Evolutionary conservation across 2,888 invertebrate species (phyloP), one percentile per base, ranked within the genome.

Genomic region (Mythimna ferrago): DNA sequence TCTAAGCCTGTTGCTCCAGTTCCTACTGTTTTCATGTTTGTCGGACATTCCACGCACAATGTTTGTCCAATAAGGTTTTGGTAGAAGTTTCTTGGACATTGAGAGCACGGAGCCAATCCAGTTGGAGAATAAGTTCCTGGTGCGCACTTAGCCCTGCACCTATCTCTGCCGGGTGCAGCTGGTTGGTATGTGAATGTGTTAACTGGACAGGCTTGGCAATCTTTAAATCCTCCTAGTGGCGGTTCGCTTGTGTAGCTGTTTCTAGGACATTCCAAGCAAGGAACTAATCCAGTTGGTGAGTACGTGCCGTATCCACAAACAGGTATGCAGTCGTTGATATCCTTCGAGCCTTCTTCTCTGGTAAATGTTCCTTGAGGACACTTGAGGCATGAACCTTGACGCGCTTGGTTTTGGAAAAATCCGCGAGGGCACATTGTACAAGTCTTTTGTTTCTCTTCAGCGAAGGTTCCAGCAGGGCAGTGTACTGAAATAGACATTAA

Each of bases 261-360:
- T 84, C 98, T 97, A 3, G 99, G 98, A 94, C 99, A 99, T 92
- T 99, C 99, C 76, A 99, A 96, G 91, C 99, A 99, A 32, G 99
- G 98, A 6, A 99, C 99, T 86, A 99, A 96, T 62, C 99, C 99
- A 21, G 99, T 99, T 61, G 99, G 99, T 2, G 99, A 99, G 93
- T 99, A 99, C 35, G 99, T 99, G 75, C 99, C 99, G 90, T 98
- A 99, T 32, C 99, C 99, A 90, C 99, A 99, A 16, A 99, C 99
- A 2, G 99, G 99, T 67, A 99, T 97, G 90, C 99, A 99, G 87
- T 99, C 99, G 73, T 97, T 97, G 57, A 98, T 96, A 71, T 98
- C 97, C 93, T 99, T 99, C 0, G 98, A 98, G 35, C 98, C 99
- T 94, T 98, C 98, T 94, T 99, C 98, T 87, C 97, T 97, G 0